Evolutionary conservation across 2,797 vertebrate species (phyloP), one percentile per base, ranked within the genome.

Genomic region (Sebastes umbrosus): DNA sequence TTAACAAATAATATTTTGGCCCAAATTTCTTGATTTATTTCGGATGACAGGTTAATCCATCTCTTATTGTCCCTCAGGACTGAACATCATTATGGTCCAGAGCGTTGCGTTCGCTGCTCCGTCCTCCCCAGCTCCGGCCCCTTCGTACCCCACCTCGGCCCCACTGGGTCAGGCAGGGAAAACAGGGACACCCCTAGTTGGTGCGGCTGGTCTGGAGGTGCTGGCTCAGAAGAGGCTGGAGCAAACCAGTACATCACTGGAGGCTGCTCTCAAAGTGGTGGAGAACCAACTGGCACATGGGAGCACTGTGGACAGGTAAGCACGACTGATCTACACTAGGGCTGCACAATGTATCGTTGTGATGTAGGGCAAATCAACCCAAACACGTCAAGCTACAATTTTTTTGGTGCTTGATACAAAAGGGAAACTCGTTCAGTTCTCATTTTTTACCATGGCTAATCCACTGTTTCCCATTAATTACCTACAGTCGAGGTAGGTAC

Each of bases 221-320:
- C 87, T 93, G 85, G 94, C 94, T 55, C 96, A 97, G 84, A 96
- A 95, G 84, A 94, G 94, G 18, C 94, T 98, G 91, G 98, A 98
- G 60, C 95, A 96, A 84, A 97, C 97, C 86, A 98, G 94, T 78
- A 97, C 95, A 0, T 97, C 96, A 3, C 93, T 97, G 90, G 96
- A 96, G 12, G 96, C 96, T 0, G 94, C 96, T 0, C 93, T 97
- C 59, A 96, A 96, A 75, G 97, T 87, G 0, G 97, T 97, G 0
- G 97, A 98, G 92, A 96, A 94, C 88, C 96, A 96, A 80, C 96
- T 97, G 66, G 91, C 95, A 0, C 90, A 94, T 72, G 93, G 90
- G 12, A 70, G 96, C 87, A 91, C 93, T 3, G 76, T 12, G 1
- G 94, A 96, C 24, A 93, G 97, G 98, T 99, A 87, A 96, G 75